phyloP scores from a whole-genome alignment of 1,140 invertebrate species.

The Zaprionus davidi region DNA sequence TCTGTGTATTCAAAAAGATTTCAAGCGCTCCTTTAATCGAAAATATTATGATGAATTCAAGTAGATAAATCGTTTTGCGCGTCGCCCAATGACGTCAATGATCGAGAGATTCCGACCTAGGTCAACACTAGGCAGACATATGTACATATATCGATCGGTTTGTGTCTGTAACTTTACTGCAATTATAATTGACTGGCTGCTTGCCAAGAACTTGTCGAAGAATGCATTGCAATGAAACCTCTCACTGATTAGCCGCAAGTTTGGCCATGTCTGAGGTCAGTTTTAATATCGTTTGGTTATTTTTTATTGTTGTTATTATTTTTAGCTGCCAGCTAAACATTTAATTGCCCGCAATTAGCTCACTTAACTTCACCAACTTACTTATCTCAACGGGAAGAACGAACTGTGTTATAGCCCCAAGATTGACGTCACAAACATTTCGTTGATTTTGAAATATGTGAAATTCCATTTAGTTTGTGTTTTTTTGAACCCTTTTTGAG shows the following conservation, averaged over 20 bases:
- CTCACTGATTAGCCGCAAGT: slow-evolving; percentile 23
- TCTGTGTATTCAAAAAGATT: slow-evolving; percentile 2
- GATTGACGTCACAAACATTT: slow-evolving; percentile 12
- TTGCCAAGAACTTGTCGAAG: slow-evolving; percentile 45
- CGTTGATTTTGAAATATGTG: neutral
- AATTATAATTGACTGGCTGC: slow-evolving; percentile 51
- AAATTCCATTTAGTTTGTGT: neutral
- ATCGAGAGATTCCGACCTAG: slow-evolving; percentile 47
- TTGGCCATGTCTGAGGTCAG: slow-evolving; percentile 66
- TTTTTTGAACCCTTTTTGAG: neutral
- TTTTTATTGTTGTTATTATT: slow-evolving; percentile 8
- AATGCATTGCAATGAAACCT: slow-evolving; percentile 14
- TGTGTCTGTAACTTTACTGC: slow-evolving; percentile 22
- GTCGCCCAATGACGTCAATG: slow-evolving; percentile 26
- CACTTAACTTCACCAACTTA: slow-evolving; percentile 3
- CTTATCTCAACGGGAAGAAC: slow-evolving; percentile 30
- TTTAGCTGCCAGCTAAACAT: slow-evolving; percentile 18
- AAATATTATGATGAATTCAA: slow-evolving; percentile 8
- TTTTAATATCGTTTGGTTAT: slow-evolving; percentile 42
- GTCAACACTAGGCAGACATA: slow-evolving; percentile 40
- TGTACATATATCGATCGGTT: neutral
- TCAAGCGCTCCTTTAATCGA: slow-evolving; percentile 7
- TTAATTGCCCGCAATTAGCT: slow-evolving; percentile 32
- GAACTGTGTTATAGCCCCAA: neutral
- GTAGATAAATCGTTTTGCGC: neutral